A percentile compares a stretch with the other conserved stretches of the same genome.
phyloP scores from a whole-genome alignment of 2,888 invertebrate species.

The Enchytraeus crypticus region DNA sequence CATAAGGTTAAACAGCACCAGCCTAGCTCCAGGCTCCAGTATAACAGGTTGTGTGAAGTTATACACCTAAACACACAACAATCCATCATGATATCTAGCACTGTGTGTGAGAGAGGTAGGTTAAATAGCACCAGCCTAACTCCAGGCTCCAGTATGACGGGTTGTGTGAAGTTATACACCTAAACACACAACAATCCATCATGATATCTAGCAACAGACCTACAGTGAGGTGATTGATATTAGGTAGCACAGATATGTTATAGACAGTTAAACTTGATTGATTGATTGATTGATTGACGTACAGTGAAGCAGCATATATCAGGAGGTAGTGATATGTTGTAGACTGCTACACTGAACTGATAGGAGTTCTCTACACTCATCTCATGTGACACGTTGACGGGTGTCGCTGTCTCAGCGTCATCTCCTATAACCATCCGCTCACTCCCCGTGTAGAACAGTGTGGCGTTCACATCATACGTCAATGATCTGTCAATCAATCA shows the following conservation, averaged over 20 bases:
- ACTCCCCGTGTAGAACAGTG: conserved; percentile 47
- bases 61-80: conserved; percentile 36
- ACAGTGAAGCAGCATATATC: conserved; percentile 60
- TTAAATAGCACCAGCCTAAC: conserved; percentile 56
- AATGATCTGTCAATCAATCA: too few species aligned
- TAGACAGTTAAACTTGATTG: too few species aligned
- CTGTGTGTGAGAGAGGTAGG: conserved; percentile 46
- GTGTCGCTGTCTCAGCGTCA: background rate
- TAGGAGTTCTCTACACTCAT: conserved; percentile 65
- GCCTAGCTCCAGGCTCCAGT: conserved; percentile 56
- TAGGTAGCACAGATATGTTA: too few species aligned
- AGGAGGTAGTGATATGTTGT: conserved; percentile 60
- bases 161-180: conserved; percentile 53
- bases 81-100: too few species aligned
- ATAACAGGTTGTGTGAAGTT: conserved; percentile 57
- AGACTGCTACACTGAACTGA: conserved; percentile 63
- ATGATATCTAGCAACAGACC: too few species aligned
- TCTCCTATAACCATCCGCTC: conserved; percentile 3
- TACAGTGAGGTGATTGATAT: too few species aligned
- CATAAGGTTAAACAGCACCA: conserved; percentile 51
- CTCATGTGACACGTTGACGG: conserved; percentile 48
- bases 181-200: conserved; percentile 31
- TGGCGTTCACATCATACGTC: conserved; percentile 47
- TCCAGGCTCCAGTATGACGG: conserved; percentile 56
- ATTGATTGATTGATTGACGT: too few species aligned